Evolutionary conservation across 2,113 vertebrate species (phyloP), one percentile per base, ranked within the genome.

Genomic region (Triplophysa dalaica): DNA sequence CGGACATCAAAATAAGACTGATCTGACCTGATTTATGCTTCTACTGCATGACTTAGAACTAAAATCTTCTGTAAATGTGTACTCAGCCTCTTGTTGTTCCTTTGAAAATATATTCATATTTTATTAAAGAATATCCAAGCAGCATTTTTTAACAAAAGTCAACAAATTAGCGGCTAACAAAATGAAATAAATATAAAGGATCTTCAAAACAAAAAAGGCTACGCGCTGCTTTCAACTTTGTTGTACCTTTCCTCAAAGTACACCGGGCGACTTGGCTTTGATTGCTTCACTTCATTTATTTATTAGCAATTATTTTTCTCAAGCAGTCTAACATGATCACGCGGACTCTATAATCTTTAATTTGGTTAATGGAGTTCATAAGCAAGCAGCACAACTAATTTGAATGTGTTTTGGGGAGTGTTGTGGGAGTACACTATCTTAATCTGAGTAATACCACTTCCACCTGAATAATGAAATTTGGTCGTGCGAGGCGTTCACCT

Each of bases 311-410:
- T 13, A 0, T 16, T 45, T 61, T 45, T 74, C 52, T 74, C 13
- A 13, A 61, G 52, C 7, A 61, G 70, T 43, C 29, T 74, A 26
- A 74, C 41, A 61, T 24, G n/a, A 74, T 58, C 70, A 43, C 29
- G 21, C 24, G 8, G 56, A 24, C 38, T 43, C 38, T 43, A 24
- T 62, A 75, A 75, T 62, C 56, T 48, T 75, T 45, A 22, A 19
- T 62, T 75, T 75, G 24, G 29, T 29, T 74, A 74, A 74, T 74
- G 41, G 56, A 60, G 54, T 74, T 62, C 22, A 75, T 75, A 75
- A 75, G 38, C 58, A 75, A 26, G 38, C 41, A 10, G 70, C 38
- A 45, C 38, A 62, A 75, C 58, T 75, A 12, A 75, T 48, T 29
- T 63, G 8, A 45, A 62, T 13, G 17, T 62, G 21, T 48, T 75